Base-by-base conservation (phyloP, 2,888 invertebrate species). In the Athalia rosae region DNA sequence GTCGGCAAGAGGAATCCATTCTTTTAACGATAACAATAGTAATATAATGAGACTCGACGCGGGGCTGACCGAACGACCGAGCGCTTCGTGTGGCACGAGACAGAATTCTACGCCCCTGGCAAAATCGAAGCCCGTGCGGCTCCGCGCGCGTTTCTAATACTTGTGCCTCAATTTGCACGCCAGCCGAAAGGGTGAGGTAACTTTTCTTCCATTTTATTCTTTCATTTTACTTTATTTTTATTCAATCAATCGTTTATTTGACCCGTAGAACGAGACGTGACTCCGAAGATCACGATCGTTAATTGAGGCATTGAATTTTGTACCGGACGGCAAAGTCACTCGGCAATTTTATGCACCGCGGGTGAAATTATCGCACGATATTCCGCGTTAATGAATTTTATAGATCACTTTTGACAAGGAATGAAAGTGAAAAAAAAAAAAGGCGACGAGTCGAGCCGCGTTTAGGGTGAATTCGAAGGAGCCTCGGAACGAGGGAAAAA, bases 11-110 rank as follows among this genome's bases (percentile, higher is more conserved):
- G 50, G 50, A 50, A 66, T 28, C 28, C 2, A 28, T 28, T 28
- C 28, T 28, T 28, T 28, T 28, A 50, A 50, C 48, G 43, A 50
- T 53, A 71, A 15, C 41, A 43, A 58, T 43, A 45, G 58, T 5
- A 45, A 58, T 43, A 48, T 43, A 48, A 7, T 41, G n/a, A 28
- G 53, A 53, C 48, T 8, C 43, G 56, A 56, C n/a, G 71, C 45
- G 13, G 58, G 71, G 43, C 58, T 43, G 58, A 58, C 58, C 71
- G 43, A 13, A 43, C 58, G 11, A 11, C 56, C 56, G 13, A 58
- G 56, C 58, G 15, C 69, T 71, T 71, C 71, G 71, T 71, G 71
- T 58, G 71, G 71, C 71, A 71, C 71, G 71, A 71, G 71, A 71
- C 71, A 71, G 58, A 71, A 71, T 71, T 71, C 58, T 71, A 58